These are phyloP conservation scores for Etheostoma spectabile DNA, from an alignment of 2,113 vertebrate genomes.

Conservation along the genomic window DNA sequence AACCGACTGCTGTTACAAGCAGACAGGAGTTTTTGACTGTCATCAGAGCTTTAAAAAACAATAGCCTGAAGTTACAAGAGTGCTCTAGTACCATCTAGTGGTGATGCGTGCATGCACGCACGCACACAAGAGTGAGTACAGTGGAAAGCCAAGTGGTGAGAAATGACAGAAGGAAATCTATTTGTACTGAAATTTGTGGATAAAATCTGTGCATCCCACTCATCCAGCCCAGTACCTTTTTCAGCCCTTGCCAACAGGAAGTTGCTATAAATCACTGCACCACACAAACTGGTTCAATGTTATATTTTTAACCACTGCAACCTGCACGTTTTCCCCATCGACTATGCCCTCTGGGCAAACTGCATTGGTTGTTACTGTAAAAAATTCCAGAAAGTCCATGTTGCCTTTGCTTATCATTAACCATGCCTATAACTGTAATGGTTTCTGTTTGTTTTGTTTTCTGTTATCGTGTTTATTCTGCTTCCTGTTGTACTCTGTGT, in stretches of 20 bases:
- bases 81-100: slow-evolving; percentile 70
- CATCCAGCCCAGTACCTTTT: slow-evolving; percentile 8
- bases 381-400: no score
- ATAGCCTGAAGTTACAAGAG: slow-evolving; percentile 8
- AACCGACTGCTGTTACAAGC: background rate
- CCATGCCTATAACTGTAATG: no score
- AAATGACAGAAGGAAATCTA: background rate
- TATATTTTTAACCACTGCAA: background rate
- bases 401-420: no score
- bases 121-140: background rate
- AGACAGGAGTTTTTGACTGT: background rate
- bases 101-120: background rate
- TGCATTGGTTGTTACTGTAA: background rate
- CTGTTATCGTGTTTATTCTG: no score
- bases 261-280: slow-evolving; percentile 27
- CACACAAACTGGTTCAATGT: slow-evolving; percentile 1
- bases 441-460: no score
- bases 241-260: background rate
- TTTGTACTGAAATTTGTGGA: background rate
- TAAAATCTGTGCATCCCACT: slow-evolving; percentile 4
- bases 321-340: background rate
- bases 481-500: no score
- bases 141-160: background rate
- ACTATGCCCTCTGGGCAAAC: background rate
- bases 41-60: background rate